phyloP scores from a whole-genome alignment of 2,888 invertebrate genomes.

The Ophraella communa region DNA sequence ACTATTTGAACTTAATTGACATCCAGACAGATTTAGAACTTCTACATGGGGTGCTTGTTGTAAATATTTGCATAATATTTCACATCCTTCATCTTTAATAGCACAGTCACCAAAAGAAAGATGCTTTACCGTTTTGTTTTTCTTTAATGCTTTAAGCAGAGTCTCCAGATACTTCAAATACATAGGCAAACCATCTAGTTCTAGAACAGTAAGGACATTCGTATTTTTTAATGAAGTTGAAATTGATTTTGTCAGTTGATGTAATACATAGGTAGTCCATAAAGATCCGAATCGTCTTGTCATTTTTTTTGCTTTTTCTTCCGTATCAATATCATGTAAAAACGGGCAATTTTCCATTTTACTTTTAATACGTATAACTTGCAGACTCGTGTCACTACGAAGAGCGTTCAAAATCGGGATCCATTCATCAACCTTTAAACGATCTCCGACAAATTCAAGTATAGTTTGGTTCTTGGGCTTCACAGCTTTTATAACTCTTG shows the following conservation, averaged over 20 bases:
- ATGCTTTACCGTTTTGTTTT: conserved; percentile 70
- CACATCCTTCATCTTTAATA: conserved; percentile 76
- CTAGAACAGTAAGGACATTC: conserved; percentile 66
- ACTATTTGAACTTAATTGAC: conserved; percentile 69
- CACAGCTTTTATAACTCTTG: conserved; percentile 53
- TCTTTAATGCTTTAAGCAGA: conserved; percentile 64
- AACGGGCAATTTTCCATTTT: conserved; percentile 55
- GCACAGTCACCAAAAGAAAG: conserved; percentile 72
- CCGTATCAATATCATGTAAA: conserved; percentile 62
- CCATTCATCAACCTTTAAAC: conserved; percentile 80
- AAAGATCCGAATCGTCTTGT: conserved; percentile 59
- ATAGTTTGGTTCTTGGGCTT: conserved; percentile 56
- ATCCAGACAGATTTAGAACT: conserved; percentile 72
- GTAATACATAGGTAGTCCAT: conserved; percentile 74
- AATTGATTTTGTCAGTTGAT: conserved; percentile 70
- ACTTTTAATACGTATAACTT: conserved; percentile 72
- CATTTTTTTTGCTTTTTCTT: conserved; percentile 69
- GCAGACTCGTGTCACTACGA: conserved; percentile 73
- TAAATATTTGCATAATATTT: conserved; percentile 72
- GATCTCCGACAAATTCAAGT: conserved; percentile 75
- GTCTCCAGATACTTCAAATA: conserved; percentile 68
- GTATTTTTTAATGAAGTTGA: conserved; percentile 70
- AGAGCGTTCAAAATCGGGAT: conserved; percentile 75
- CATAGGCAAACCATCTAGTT: conserved; percentile 76
- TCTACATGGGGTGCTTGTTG: conserved; percentile 72